phyloP scores from a whole-genome alignment of 2,113 vertebrate genomes.

The Seriola rivoliana region DNA sequence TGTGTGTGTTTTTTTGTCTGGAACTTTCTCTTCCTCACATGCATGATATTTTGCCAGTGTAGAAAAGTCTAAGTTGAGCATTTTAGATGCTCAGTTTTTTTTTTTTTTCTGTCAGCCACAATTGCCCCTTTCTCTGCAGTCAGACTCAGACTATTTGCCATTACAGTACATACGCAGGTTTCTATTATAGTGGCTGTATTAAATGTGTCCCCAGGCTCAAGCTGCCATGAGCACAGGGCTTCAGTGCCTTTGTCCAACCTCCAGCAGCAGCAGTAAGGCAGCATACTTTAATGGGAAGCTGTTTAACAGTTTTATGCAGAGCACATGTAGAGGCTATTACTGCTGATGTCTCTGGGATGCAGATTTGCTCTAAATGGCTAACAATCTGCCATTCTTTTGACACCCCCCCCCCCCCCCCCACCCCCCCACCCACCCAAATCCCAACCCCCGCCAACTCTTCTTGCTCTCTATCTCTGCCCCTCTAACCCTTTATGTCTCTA shows the following conservation, averaged over 20 bases:
- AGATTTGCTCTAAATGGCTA: conserved; percentile 76
- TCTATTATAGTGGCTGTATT: conserved; percentile 64
- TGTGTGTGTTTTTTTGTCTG: conserved; percentile 8
- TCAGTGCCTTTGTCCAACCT: conserved; percentile 67
- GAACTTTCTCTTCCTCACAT: conserved; percentile 21
- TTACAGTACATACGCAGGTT: conserved; percentile 54
- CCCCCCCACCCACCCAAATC: background rate
- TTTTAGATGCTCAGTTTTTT: conserved; percentile 23
- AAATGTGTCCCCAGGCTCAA: conserved; percentile 68
- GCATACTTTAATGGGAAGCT: conserved; percentile 72
- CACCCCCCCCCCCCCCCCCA: background rate
- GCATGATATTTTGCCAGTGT: conserved; percentile 11
- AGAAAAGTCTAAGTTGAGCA: conserved; percentile 41
- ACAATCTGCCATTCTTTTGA: conserved; percentile 63
- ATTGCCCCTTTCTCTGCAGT: conserved; percentile 43
- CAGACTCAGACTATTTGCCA: conserved; percentile 55
- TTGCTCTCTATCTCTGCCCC: conserved; percentile 38
- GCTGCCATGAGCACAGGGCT: conserved; percentile 58
- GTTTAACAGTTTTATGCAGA: conserved; percentile 75
- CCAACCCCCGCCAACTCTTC: background rate
- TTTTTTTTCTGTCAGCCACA: conserved; percentile 28
- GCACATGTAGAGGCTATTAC: conserved; percentile 75
- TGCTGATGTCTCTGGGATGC: conserved; percentile 75
- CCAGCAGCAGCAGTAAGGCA: conserved; percentile 59
- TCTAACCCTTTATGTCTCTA: conserved; percentile 47